A percentile compares a stretch with the other conserved stretches of the same genome.
Conservation (phyloP, 2,888 invertebrate genomes). For the Pollenia griseotomentosa region DNA sequence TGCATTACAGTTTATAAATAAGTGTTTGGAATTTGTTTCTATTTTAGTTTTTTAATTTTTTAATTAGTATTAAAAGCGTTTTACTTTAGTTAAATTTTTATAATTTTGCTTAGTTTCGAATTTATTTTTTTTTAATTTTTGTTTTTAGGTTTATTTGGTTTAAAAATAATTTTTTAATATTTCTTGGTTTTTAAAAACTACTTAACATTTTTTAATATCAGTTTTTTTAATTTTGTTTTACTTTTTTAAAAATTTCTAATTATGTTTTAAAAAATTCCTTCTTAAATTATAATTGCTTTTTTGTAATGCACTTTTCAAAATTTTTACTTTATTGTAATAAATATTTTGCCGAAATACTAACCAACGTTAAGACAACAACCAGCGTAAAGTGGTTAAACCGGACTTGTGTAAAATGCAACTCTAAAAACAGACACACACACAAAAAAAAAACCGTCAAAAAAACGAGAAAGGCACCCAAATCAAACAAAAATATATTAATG, state of each 20-base stretch:
- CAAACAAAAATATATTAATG: not conserved
- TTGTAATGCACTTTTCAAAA: not conserved
- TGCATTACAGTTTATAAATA: not conserved
- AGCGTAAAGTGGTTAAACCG: constrained; percentile 62
- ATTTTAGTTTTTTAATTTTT: not conserved
- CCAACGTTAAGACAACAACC: constrained; percentile 63
- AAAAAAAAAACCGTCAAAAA: constrained; percentile 13
- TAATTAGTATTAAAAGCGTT: not conserved
- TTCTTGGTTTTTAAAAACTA: not conserved
- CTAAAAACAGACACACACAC: constrained; percentile 25
- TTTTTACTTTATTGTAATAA: not conserved
- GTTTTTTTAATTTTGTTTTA: not conserved
- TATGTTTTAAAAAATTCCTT: not conserved
- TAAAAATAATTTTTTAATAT: not conserved
- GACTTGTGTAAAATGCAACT: constrained; percentile 65
- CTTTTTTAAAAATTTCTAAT: not conserved
- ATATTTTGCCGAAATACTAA: constrained; percentile 55
- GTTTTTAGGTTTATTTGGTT: not conserved
- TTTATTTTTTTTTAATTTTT: not conserved
- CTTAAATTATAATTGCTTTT: not conserved
- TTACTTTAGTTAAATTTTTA: constrained; percentile 10
- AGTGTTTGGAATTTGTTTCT: not conserved
- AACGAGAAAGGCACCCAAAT: constrained; percentile 40
- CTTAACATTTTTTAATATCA: not conserved
- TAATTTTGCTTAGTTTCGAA: not conserved